Evolutionary conservation across 2,113 vertebrate species (phyloP), one percentile per base, ranked within the genome.

Genomic region (Pangasianodon gigas): DNA sequence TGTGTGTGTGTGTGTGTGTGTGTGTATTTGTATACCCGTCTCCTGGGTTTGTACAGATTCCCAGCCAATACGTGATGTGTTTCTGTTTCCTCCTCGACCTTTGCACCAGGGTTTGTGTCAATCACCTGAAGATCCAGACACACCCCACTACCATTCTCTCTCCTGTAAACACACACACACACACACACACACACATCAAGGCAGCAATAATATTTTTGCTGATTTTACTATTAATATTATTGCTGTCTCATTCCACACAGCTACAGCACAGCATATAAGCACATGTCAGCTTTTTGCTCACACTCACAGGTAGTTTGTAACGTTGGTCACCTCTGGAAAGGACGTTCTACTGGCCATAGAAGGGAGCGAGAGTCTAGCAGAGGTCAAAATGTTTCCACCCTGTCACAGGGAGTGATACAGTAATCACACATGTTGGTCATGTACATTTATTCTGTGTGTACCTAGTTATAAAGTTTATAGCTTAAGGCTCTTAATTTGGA

Each of bases 61-160:
- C 97, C 98, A 0, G 97, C 95, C 51, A 99, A 97, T 84, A 99
- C 95, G 0, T 98, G 98, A 89, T 99, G 98, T 46, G 98, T 98
- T 91, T 96, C 98, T 0, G 95, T 97, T 3, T 98, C 98, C 91
- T 99, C 98, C 54, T 97, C 96, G 91, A 98, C 97, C 91, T 97
- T 96, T 46, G 96, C 97, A 4, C 98, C 97, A 0, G 97, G 96
- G 29, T 98, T 96, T 0, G 97, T 99, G 91, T 99, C 97, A 0
- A 99, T 99, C 93, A 97, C 98, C 95, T 99, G 98, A 81, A 99
- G 97, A 94, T 99, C 98, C 95, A 99, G 95, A 94, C 98, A 98
- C 0, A 98, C 98, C 0, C 98, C 98, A 3, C 98, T 98, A 86
- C 98, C 98, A 0, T 98, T 99, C 94, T 98, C 98, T 84, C 98